These are phyloP conservation scores for Mallateleia sp. DNA, from an alignment of 2,888 invertebrate species.

Conservation along the genomic window DNA sequence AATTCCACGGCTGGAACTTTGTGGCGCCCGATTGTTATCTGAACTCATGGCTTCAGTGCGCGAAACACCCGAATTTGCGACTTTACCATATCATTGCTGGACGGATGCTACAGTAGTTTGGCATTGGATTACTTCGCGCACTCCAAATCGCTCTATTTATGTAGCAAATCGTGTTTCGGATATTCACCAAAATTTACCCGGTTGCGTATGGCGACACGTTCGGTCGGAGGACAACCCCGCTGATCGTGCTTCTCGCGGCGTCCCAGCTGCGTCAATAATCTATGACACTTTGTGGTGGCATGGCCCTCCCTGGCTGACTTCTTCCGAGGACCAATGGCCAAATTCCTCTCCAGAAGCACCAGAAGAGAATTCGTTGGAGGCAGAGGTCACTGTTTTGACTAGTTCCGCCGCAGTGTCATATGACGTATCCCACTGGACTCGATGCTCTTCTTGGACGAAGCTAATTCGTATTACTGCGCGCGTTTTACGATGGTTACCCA, in stretches of 20 bases:
- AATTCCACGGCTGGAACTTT: slow-evolving; percentile 7
- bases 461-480: neutral
- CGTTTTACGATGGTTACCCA: neutral
- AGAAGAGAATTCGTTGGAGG: too few relatives aligned
- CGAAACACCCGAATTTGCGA: neutral
- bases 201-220: slow-evolving; percentile 17
- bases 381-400: neutral
- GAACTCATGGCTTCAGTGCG: neutral
- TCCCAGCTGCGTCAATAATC: neutral
- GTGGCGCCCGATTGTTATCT: neutral
- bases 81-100: slow-evolving; percentile 11
- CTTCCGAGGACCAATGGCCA: neutral
- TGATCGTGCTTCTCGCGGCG: slow-evolving; percentile 19
- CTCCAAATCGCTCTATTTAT: slow-evolving; percentile 10
- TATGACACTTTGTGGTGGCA: slow-evolving; percentile 4
- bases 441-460: neutral
- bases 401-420: neutral
- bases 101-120: slow-evolving; percentile 25
- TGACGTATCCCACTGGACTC: neutral
- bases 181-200: neutral
- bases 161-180: slow-evolving; percentile 21
- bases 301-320: slow-evolving; percentile 15
- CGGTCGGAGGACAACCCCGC: slow-evolving; percentile 27
- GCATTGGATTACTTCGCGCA: neutral
- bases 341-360: neutral